Base-by-base conservation (phyloP, 2,888 invertebrate genomes). In the Neoscelio sp. region DNA sequence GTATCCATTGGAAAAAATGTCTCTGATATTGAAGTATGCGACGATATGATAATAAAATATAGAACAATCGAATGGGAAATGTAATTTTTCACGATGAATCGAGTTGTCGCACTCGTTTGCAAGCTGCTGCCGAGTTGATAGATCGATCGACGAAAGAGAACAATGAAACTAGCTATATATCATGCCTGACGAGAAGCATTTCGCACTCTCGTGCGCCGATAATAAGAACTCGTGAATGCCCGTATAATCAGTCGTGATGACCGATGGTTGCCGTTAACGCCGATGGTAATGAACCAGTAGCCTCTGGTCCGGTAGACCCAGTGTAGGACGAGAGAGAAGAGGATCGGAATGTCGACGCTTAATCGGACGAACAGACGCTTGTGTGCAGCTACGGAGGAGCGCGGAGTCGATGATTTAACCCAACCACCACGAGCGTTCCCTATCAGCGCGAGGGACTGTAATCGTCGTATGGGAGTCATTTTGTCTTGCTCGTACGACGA, bases 231-330 rank as follows among this genome's bases (percentile, higher is more conserved):
- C 33, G 60, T 40, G 67, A 70, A 56, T 60, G 52, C 68, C 56
- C 75, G 74, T 56, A 73, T 71, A 80, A 80, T 80, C 75, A 71
- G 56, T 58, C 50, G 71, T 50, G 80, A 80, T 80, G 80, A 80
- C 62, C 76, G 80, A 80, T 76, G 76, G 48, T 68, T 48, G 80
- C 71, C 80, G 80, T 80, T 80, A n/a, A 80, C 68, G 71, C 67
- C 67, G 76, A 80, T 80, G 76, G 71, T 71, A 80, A 80, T 76
- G 80, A 76, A 68, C 76, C 73, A 73, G 76, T 73, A 79, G 76
- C 73, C 73, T 73, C 74, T 74, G 74, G 68, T 68, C 68, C 62
- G 42, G 42, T 54, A 35, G 28, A 50, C 50, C 50, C 52, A 17
- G 28, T 28, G 28, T 50, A 15, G 28, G 28, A 33, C 30, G 71